Conservation (phyloP, 2,888 invertebrate species). For the Parapristionchus giblindavisi region DNA sequence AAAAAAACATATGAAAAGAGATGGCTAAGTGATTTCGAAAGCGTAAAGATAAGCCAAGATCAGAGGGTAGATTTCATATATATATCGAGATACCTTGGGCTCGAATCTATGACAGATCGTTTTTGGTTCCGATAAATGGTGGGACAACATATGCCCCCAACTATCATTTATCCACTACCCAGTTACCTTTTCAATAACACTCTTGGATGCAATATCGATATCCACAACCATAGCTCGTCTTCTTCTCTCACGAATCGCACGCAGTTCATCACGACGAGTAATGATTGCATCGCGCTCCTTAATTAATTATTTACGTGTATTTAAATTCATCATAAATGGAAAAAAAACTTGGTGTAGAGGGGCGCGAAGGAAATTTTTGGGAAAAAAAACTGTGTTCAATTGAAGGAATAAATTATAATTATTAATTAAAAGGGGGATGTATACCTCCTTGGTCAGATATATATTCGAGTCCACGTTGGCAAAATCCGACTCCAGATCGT, state of each 20-base stretch:
- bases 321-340: not conserved
- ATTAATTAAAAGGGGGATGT: not conserved
- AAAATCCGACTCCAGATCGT: slow-evolving; percentile 66
- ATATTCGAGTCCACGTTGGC: slow-evolving; percentile 74
- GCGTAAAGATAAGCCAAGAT: no score
- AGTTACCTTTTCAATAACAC: slow-evolving; percentile 47
- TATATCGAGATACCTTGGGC: no score
- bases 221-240: slow-evolving; percentile 53
- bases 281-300: slow-evolving; percentile 59
- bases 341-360: no score
- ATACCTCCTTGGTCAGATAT: slow-evolving; percentile 82
- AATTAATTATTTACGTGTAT: not conserved
- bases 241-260: slow-evolving; percentile 49
- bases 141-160: no score
- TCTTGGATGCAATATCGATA: slow-evolving; percentile 49
- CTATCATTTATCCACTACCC: not conserved
- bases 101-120: no score
- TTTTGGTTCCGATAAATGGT: no score
- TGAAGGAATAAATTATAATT: not conserved
- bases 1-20: no score
- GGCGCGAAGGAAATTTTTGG: no score
- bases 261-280: slow-evolving; percentile 59
- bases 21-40: no score
- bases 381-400: no score
- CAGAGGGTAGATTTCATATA: no score